Evolutionary conservation across 2,797 vertebrate genomes (phyloP).

Genomic region (Clarias pachynema): DNA sequence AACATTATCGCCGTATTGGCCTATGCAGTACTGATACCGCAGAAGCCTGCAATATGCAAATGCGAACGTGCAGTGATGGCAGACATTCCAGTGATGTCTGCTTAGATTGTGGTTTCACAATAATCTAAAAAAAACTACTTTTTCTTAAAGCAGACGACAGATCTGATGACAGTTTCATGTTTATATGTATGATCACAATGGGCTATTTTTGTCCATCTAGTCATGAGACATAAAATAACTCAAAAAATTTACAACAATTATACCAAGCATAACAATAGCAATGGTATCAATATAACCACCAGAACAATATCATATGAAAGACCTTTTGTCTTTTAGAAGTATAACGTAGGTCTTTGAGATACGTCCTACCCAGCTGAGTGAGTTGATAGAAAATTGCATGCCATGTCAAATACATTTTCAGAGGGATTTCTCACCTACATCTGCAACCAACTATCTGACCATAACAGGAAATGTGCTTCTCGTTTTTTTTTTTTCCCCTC

Average conservation of each 20-base stretch:
- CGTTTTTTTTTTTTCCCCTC: conserved; percentile 20
- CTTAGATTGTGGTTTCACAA: not conserved
- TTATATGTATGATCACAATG: not conserved
- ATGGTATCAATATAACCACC: not conserved
- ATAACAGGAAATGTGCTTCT: conserved; percentile 48
- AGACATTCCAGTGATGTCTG: not conserved
- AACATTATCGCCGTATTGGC: conserved; percentile 2
- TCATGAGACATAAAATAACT: not conserved
- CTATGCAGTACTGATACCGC: conserved; percentile 17
- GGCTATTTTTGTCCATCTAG: no score
- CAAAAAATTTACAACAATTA: not conserved
- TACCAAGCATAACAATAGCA: not conserved
- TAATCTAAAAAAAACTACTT: not conserved
- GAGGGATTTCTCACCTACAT: conserved; percentile 45
- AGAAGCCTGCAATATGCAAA: conserved; percentile 29
- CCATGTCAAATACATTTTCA: conserved; percentile 24
- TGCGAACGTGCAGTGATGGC: not conserved
- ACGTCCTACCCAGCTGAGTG: conserved; percentile 1
- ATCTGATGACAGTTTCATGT: not conserved
- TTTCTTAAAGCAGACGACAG: not conserved
- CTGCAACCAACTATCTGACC: conserved; percentile 43
- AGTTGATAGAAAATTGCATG: conserved; percentile 9
- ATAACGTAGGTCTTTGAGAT: not conserved
- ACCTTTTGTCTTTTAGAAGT: not conserved
- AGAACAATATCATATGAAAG: not conserved